Conservation (phyloP, 2,888 invertebrate species). For the Thera britannica region DNA sequence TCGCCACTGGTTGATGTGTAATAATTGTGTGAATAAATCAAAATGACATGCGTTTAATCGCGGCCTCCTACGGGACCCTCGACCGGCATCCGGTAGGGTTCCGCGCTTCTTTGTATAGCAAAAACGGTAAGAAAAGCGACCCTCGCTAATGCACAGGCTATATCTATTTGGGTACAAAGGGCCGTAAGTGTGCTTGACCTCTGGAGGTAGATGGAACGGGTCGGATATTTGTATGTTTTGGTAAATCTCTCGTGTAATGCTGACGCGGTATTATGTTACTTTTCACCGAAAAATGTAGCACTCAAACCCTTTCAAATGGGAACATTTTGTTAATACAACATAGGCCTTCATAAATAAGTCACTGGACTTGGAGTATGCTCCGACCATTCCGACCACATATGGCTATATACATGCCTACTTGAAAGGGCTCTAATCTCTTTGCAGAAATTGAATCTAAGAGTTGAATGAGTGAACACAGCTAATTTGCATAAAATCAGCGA, state of each 20-base stretch:
- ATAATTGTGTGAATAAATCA: slow-evolving; percentile 78
- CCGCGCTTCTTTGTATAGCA: slow-evolving; percentile 57
- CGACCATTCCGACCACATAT: background rate
- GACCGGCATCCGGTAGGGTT: slow-evolving; percentile 61
- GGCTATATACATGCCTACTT: background rate
- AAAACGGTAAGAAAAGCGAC: slow-evolving; percentile 69
- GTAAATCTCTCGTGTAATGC: slow-evolving; percentile 47
- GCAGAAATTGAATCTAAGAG: slow-evolving; percentile 23
- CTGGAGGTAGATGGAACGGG: slow-evolving; percentile 54
- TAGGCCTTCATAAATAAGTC: background rate
- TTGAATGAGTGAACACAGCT: slow-evolving; percentile 18
- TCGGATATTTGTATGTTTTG: slow-evolving; percentile 55
- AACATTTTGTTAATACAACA: slow-evolving; percentile 4
- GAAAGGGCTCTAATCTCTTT: slow-evolving; percentile 1
- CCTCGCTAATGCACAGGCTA: slow-evolving; percentile 78
- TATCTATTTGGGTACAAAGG: slow-evolving; percentile 77
- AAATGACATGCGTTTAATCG: slow-evolving; percentile 78
- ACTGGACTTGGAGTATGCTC: background rate
- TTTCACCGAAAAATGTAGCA: slow-evolving; percentile 39
- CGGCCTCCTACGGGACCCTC: slow-evolving; percentile 60
- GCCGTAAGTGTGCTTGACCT: slow-evolving; percentile 74
- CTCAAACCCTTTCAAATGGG: slow-evolving; percentile 35
- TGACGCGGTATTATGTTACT: slow-evolving; percentile 50
- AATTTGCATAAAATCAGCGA: slow-evolving; percentile 36
- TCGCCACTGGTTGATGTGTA: slow-evolving; percentile 47